Base-by-base conservation (phyloP, 2,888 invertebrate species). In the Elegia similella region DNA sequence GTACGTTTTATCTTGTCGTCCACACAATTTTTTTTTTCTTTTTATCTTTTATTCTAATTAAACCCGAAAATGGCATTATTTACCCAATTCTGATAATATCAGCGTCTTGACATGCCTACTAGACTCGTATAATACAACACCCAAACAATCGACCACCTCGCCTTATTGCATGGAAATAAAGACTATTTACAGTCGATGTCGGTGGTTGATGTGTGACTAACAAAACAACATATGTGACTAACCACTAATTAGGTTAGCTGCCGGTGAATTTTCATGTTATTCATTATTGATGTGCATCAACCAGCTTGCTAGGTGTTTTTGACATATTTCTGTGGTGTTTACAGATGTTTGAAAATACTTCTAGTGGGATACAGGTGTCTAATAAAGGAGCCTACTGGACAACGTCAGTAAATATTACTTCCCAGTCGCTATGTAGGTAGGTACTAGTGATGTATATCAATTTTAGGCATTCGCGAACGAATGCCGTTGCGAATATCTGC, bases 181-280 rank as follows among this genome's bases (percentile, higher is more conserved):
- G 32, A 23, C 2, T 23, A 23, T 23, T 23, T 23, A 23, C 2
- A 23, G 23, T 23, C 23, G n/a, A 34, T 12, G 34, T 34, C 10
- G 8, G 2, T 10, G 34, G 10, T 34, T 34, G 8, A 34, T 12
- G 12, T 34, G 34, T 10, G 34, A 10, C 10, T 34, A 10, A 10
- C 34, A 12, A 10, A 10, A 34, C 34, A 7, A 48, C 48, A 32
- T 10, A 23, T 17, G 13, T 47, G 32, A 13, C 48, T 13, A 5
- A 8, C 15, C 48, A 48, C 48, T 48, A 48, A 48, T 48, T 48
- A 48, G 48, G 15, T 48, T 48, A 48, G 32, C 30, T 48, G n/a
- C 3, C 6, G 47, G n/a, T 10, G 30, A 15, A 32, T 32, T 48
- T 30, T 30, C 15, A 15, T 48, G 13, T 32, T 30, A 30, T 47